Conservation (phyloP, 1,140 invertebrate species). For the Drosophila elegans region DNA sequence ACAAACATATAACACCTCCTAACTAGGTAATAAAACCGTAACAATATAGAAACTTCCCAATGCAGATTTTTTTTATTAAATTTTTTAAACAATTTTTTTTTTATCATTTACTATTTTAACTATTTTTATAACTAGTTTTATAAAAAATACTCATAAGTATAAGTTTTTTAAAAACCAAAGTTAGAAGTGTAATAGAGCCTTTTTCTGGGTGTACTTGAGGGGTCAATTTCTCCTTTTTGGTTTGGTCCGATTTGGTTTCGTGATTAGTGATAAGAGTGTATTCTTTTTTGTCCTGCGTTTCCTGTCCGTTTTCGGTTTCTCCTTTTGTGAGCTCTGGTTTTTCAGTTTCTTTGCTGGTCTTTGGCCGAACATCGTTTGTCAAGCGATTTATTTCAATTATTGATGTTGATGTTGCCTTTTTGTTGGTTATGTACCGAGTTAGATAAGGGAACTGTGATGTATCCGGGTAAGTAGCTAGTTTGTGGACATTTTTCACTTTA, state of each 20-base stretch:
- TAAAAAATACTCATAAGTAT: no score
- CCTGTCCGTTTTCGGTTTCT: constrained; percentile 10
- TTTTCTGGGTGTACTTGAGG: not conserved
- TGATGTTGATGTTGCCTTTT: constrained; percentile 43
- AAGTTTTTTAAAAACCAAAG: no score
- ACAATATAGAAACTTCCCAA: no score
- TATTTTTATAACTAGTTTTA: no score
- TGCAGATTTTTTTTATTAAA: no score
- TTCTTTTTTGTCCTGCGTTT: constrained; percentile 27
- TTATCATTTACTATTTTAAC: no score
- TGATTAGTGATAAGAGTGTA: constrained; percentile 73
- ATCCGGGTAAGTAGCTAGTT: constrained; percentile 13
- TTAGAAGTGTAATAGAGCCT: not conserved
- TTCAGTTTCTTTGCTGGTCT: constrained; percentile 27
- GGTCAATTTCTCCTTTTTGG: constrained; percentile 5
- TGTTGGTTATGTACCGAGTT: constrained; percentile 13
- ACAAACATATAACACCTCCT: no score
- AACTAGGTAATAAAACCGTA: no score
- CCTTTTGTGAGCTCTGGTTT: constrained; percentile 37
- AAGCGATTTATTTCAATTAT: constrained; percentile 81
- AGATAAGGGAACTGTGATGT: constrained; percentile 36
- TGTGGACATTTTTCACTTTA: constrained; percentile 14
- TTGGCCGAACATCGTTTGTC: constrained; percentile 62
- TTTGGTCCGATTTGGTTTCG: constrained; percentile 17
- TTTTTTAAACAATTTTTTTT: no score